phyloP scores from a whole-genome alignment of 2,888 invertebrate species.

The Philaethria dido region DNA sequence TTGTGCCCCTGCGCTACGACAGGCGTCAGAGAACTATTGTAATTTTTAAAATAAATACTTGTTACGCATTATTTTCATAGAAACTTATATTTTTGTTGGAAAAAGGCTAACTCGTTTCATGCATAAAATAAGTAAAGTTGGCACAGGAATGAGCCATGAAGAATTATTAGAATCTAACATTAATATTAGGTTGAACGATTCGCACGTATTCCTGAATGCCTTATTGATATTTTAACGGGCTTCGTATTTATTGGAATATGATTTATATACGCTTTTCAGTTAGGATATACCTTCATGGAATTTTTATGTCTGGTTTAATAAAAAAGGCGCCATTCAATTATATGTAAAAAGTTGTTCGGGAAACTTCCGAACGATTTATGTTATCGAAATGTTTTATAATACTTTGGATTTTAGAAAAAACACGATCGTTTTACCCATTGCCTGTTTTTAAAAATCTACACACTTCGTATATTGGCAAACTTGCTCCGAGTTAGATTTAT shows the following conservation, averaged over 20 bases:
- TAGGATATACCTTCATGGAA: conserved; percentile 19
- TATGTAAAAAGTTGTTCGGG: conserved; percentile 16
- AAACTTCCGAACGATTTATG: conserved; percentile 9
- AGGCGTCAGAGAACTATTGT: too few species aligned
- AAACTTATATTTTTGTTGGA: too few species aligned
- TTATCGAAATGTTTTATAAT: conserved; percentile 13
- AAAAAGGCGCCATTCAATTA: conserved; percentile 30
- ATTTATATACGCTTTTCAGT: conserved; percentile 52
- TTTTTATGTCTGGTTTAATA: conserved; percentile 26
- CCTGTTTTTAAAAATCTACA: not conserved
- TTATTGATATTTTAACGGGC: conserved; percentile 34
- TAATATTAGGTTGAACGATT: conserved; percentile 63
- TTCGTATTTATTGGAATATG: conserved; percentile 45
- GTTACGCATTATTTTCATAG: too few species aligned
- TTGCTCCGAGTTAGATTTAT: not conserved
- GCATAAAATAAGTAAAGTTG: conserved; percentile 15
- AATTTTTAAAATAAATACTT: too few species aligned
- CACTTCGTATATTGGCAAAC: not conserved
- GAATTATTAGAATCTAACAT: conserved; percentile 39
- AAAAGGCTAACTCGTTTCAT: not conserved
- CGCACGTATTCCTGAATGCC: conserved; percentile 64
- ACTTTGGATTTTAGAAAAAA: conserved; percentile 6
- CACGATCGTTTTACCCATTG: not conserved
- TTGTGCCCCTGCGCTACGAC: too few species aligned
- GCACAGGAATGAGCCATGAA: conserved; percentile 14